Base-by-base conservation (phyloP, 2,888 invertebrate species). In the Zygogramma bicolorata region DNA sequence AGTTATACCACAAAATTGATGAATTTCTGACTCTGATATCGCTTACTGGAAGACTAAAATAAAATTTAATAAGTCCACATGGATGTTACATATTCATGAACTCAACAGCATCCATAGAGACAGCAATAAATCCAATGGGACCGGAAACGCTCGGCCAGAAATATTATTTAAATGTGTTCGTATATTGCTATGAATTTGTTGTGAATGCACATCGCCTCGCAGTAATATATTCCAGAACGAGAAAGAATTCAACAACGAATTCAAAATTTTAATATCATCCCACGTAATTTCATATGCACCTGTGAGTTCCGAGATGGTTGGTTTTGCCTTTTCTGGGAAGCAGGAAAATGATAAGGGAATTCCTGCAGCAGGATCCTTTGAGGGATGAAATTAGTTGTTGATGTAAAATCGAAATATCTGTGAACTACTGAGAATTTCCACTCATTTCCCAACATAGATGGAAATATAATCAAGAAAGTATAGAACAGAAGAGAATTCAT, bases 251-350 rank as follows among this genome's bases (percentile, higher is more conserved):
- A 27, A 62, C 27, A 31, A 22, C 8, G 31, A 46, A 46, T 31
- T 29, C 63, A 31, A 63, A 63, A 49, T 63, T 63, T 63, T 29
- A 63, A 63, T 63, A 63, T 29, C 29, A 63, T 63, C 27, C 42
- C 25, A 29, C 63, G 15, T 27, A 46, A 63, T 63, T 63, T 46
- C 18, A n/a, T 40, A 63, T 63, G 63, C 63, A 46, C 40, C 63
- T 46, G 46, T 25, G 53, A 22, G 53, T 53, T 53, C 5, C 27
- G 53, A 15, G 27, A 27, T 22, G 53, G 53, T 53, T 53, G 10
- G n/a, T n/a, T n/a, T n/a, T 22, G 25, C 53, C 27, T 20, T 46
- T 10, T 27, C 5, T 53, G 27, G 25, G 22, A 25, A 53, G 53
- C 22, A 53, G n/a, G 27, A 25, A 53, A 25, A 53, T 53, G 10